Conservation (phyloP, 2,888 invertebrate genomes). For the Epiblema foenella region DNA sequence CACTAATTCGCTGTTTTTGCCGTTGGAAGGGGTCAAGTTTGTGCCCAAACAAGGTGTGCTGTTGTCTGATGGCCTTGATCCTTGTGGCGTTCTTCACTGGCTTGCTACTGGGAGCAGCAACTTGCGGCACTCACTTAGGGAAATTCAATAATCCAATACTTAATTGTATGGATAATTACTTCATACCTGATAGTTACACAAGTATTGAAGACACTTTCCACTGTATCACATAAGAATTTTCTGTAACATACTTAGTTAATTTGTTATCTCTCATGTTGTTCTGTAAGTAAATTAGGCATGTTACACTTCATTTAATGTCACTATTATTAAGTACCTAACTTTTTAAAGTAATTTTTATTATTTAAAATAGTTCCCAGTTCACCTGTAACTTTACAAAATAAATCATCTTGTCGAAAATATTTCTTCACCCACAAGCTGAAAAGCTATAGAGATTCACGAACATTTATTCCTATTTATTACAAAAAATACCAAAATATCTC, state of each 20-base stretch:
- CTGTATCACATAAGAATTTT: conserved; percentile 55
- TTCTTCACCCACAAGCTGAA: too few relatives aligned
- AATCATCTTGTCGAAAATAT: too few relatives aligned
- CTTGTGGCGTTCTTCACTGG: conserved; percentile 62
- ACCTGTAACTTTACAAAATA: too few relatives aligned
- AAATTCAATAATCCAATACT: conserved; percentile 73
- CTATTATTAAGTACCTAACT: not conserved
- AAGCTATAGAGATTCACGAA: too few relatives aligned
- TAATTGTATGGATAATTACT: conserved; percentile 70
- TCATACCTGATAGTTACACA: conserved; percentile 59
- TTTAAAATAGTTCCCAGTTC: too few relatives aligned
- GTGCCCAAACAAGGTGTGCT: conserved; percentile 61
- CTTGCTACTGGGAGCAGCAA: conserved; percentile 69
- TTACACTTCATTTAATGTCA: not conserved
- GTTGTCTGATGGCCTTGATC: conserved; percentile 54
- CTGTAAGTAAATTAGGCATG: conserved; percentile 4
- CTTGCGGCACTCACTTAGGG: conserved; percentile 69
- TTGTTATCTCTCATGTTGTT: not conserved
- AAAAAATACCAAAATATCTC: too few relatives aligned
- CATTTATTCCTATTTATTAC: too few relatives aligned
- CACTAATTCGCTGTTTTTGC: conserved; percentile 65
- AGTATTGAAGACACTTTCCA: conserved; percentile 61
- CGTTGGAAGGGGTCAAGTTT: conserved; percentile 64
- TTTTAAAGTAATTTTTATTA: not conserved
- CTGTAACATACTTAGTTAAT: not conserved